phyloP scores from a whole-genome alignment of 2,797 vertebrate genomes.

The Neosilurus hyrtlii region DNA sequence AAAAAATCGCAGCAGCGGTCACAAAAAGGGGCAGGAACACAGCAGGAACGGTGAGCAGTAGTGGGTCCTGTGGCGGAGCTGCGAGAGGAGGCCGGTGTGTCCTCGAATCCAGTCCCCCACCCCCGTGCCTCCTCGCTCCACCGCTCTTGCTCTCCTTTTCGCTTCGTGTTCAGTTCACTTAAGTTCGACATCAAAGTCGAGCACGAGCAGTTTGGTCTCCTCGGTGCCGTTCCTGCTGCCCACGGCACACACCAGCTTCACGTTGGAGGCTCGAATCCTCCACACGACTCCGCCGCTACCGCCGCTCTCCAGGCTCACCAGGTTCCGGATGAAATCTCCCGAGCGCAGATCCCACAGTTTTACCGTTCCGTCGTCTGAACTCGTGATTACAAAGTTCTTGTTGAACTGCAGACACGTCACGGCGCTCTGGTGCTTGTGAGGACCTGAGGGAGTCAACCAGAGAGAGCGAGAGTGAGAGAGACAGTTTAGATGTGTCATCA shows the following conservation, averaged over 20 bases:
- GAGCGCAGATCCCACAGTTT: constrained; percentile 99
- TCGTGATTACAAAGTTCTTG: constrained; percentile 99
- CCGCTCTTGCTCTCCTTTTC: constrained; percentile 36
- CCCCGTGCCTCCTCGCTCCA: constrained; percentile 49
- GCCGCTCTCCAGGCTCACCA: constrained; percentile 99
- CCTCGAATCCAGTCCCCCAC: constrained; percentile 37
- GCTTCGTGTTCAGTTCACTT: constrained; percentile 79
- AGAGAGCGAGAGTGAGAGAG: neutral
- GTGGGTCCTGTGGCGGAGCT: constrained; percentile 48
- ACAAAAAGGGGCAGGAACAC: constrained; percentile 44
- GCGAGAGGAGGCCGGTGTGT: constrained; percentile 29
- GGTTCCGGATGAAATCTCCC: constrained; percentile 99
- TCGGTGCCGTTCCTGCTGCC: constrained; percentile 99
- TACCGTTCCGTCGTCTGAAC: constrained; percentile 98
- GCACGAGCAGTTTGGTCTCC: constrained; percentile 99
- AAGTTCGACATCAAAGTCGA: constrained; percentile 99
- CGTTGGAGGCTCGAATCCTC: constrained; percentile 98
- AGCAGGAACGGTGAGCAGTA: constrained; percentile 48
- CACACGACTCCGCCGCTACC: constrained; percentile 98
- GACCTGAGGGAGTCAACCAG: constrained; percentile 73
- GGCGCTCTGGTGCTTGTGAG: constrained; percentile 99
- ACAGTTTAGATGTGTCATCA: neutral
- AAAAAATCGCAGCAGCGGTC: constrained; percentile 43
- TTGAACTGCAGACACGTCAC: constrained; percentile 99
- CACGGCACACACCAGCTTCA: constrained; percentile 97